These are phyloP conservation scores for Spisula subtruncata DNA, from an alignment of 2,888 invertebrate genomes.

Conservation along the genomic window DNA sequence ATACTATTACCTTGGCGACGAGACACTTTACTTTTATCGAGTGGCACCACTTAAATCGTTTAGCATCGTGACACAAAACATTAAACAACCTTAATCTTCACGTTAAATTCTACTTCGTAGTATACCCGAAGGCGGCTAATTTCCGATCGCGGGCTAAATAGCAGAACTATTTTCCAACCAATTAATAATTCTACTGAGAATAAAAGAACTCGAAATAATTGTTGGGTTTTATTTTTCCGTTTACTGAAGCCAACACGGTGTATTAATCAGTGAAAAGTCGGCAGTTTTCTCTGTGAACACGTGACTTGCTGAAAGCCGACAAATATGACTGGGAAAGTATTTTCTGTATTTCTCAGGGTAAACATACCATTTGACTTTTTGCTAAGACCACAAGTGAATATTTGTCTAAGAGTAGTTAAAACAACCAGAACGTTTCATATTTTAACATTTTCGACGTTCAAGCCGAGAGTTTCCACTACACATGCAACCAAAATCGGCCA, in stretches of 20 bases:
- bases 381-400: too few relatives aligned
- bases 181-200: constrained; percentile 14
- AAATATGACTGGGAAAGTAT: constrained; percentile 6
- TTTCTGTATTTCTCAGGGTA: neutral
- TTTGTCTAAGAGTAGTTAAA: too few relatives aligned
- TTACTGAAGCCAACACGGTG: neutral
- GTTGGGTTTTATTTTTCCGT: constrained; percentile 13
- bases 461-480: too few relatives aligned
- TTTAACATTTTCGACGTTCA: too few relatives aligned
- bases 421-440: too few relatives aligned
- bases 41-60: neutral
- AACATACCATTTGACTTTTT: too few relatives aligned
- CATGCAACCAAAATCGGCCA: too few relatives aligned
- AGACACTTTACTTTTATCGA: neutral
- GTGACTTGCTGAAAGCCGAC: neutral
- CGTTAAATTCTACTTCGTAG: neutral
- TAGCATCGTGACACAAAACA: neutral
- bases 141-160: neutral
- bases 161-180: constrained; percentile 12
- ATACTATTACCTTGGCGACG: neutral
- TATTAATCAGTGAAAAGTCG: neutral
- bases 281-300: neutral
- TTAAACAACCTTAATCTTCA: neutral
- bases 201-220: constrained; percentile 21
- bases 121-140: constrained; percentile 11